A percentile compares a stretch with the other conserved stretches of the same genome.
phyloP scores from a whole-genome alignment of 2,888 invertebrate species.

The Caenorhabditis panamensis region DNA sequence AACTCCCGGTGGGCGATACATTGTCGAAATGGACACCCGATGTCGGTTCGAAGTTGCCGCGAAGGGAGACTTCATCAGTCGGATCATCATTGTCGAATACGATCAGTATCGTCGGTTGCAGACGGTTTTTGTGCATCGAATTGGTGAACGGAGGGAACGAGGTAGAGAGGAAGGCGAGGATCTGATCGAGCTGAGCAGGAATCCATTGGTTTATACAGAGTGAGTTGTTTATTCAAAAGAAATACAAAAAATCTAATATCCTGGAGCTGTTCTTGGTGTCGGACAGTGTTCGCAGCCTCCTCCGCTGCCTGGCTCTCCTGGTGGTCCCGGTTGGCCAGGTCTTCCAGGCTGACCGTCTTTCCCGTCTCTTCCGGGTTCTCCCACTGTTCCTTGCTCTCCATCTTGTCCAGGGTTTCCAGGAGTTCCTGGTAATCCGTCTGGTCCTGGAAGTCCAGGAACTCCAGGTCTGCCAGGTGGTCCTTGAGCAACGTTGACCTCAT shows the following conservation, averaged over 20 bases:
- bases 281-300: conserved; percentile 71
- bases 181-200: conserved; percentile 32
- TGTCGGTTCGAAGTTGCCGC: conserved; percentile 55
- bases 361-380: conserved; percentile 69
- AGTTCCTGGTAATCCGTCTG: conserved; percentile 67
- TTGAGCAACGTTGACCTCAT: conserved; percentile 55
- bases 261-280: conserved; percentile 68
- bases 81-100: conserved; percentile 44
- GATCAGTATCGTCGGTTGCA: conserved; percentile 21
- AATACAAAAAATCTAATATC: conserved; percentile 55
- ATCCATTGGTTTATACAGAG: conserved; percentile 32
- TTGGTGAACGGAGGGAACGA: conserved; percentile 18
- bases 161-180: conserved; percentile 34
- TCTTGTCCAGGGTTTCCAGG: conserved; percentile 71
- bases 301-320: conserved; percentile 64
- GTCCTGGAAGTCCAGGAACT: conserved; percentile 60
- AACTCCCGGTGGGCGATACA: conserved; percentile 56
- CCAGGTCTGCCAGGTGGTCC: conserved; percentile 67
- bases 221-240: conserved; percentile 11
- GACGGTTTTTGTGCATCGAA: conserved; percentile 50
- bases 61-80: conserved; percentile 18
- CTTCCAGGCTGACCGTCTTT: conserved; percentile 55
- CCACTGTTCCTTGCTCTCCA: conserved; percentile 64
- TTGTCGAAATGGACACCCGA: conserved; percentile 46
- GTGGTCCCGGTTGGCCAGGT: conserved; percentile 65